phyloP scores from a whole-genome alignment of 2,113 vertebrate genomes.

The Phylloscopus trochiloides region DNA sequence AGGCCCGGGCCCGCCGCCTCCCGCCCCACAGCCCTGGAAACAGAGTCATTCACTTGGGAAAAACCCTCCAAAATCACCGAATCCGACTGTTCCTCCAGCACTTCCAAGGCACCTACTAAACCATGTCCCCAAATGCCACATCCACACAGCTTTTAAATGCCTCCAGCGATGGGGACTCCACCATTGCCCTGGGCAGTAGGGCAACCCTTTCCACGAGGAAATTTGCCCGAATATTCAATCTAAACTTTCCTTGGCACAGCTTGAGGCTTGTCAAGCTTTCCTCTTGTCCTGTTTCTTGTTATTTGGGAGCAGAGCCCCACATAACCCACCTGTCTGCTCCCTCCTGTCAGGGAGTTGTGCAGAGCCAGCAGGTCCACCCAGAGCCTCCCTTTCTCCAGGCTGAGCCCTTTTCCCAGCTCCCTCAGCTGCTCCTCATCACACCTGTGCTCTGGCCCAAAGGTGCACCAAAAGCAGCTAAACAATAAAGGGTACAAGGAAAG shows the following conservation, averaged over 20 bases:
- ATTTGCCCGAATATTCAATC: fast-evolving
- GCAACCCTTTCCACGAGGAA: no score
- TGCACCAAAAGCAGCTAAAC: not conserved
- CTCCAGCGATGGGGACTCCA: no score
- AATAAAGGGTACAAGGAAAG: not conserved
- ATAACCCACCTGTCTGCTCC: fast-evolving
- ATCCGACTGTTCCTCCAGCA: not conserved
- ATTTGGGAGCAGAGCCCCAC: not conserved
- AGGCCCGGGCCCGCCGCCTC: no score
- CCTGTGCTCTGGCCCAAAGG: not conserved
- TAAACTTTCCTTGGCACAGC: not conserved
- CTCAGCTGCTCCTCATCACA: not conserved
- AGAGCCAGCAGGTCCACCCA: fast-evolving
- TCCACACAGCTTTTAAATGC: not conserved
- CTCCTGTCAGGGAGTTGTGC: not conserved
- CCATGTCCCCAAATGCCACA: not conserved
- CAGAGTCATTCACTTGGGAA: not conserved
- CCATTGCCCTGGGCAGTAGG: no score
- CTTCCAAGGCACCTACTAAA: not conserved
- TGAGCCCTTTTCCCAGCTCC: not conserved
- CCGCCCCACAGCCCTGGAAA: fast-evolving
- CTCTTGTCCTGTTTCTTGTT: not conserved
- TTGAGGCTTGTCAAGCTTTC: not conserved
- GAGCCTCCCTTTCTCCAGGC: not conserved
- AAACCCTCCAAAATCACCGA: not conserved